Percentiles rank a stretch among this genome's conserved stretches.
phyloP scores from a whole-genome alignment of 1,140 invertebrate species.

The Drosophila subpulchrella region DNA sequence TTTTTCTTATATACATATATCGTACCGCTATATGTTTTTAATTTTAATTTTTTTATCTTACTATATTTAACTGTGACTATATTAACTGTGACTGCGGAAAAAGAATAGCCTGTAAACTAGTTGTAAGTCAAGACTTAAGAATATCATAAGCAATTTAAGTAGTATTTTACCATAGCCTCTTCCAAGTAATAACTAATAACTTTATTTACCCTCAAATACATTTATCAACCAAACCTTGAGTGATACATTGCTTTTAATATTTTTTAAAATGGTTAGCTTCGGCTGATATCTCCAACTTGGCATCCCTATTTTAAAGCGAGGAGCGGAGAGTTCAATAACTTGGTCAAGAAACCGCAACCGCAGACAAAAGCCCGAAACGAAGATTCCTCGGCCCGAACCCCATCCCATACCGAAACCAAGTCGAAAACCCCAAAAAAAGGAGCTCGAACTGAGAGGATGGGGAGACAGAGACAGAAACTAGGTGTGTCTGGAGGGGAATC shows the following conservation, averaged over 20 bases:
- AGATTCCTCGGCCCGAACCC: constrained; percentile 12
- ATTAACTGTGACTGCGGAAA: no score
- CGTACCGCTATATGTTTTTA: no score
- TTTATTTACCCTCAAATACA: no score
- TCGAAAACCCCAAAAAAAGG: constrained; percentile 17
- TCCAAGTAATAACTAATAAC: no score
- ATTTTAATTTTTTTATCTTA: no score
- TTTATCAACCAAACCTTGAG: neutral
- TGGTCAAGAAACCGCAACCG: constrained; percentile 39
- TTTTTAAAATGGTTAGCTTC: neutral
- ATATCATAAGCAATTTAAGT: no score
- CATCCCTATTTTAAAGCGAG: neutral
- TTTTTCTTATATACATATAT: no score
- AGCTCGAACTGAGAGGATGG: constrained; percentile 24
- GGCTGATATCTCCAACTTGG: neutral
- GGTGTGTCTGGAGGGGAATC: constrained; percentile 73
- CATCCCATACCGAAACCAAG: constrained; percentile 9
- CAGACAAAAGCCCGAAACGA: constrained; percentile 15
- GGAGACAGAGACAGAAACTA: constrained; percentile 57
- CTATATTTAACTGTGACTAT: no score
- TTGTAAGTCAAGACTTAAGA: no score
- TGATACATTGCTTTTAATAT: neutral
- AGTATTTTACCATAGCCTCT: neutral
- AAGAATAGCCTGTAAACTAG: no score
- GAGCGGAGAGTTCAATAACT: constrained; percentile 49